A percentile compares a stretch with the other conserved stretches of the same genome.
These are phyloP conservation scores for roundworm (Caenorhabditis elegans) DNA, from an alignment of 1,140 invertebrate species.

Conservation along the genomic window WBcel235 BX284603.4:5550001-5550500, in stretches of 20 bases:
- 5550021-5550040: too few species aligned
- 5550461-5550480: background rate
- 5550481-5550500: too few species aligned
- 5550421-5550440: background rate
- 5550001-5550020: too few species aligned
- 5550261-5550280: background rate
- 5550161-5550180: too few species aligned
- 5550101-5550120: too few species aligned
- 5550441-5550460: background rate
- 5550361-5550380: constrained; percentile 31
- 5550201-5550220: too few species aligned
- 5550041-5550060: too few species aligned
- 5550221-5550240: background rate
- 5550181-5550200: too few species aligned
- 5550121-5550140: too few species aligned
- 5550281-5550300: background rate
- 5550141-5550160: too few species aligned
- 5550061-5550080: too few species aligned
- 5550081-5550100: too few species aligned
- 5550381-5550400: constrained; percentile 1
- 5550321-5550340: background rate
- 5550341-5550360: background rate
- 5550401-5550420: background rate
- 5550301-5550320: background rate
- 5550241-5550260: background rate